phyloP scores from a whole-genome alignment of 2,113 vertebrate species.

The Tympanuchus pallidicinctus region DNA sequence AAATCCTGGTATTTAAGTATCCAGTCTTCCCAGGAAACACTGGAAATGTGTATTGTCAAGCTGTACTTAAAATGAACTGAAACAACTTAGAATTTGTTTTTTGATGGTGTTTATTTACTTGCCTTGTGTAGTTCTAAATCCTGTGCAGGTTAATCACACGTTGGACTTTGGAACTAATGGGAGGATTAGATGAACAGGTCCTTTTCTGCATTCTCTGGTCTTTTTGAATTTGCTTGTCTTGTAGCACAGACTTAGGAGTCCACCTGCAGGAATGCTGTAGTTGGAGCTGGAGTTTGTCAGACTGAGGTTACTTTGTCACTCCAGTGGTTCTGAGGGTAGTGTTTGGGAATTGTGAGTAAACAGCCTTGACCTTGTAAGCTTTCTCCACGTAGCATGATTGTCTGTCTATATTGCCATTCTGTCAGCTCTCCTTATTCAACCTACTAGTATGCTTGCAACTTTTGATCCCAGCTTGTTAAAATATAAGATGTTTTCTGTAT shows the following conservation, averaged over 20 bases:
- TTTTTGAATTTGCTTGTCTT: neutral
- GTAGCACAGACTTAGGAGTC: neutral
- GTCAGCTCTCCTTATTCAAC: neutral
- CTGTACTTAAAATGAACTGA: neutral
- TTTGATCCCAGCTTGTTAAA: neutral
- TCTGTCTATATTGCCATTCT: too few relatives aligned
- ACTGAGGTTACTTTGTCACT: neutral
- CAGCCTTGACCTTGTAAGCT: neutral
- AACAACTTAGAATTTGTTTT: neutral
- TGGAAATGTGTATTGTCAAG: neutral
- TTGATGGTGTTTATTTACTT: neutral
- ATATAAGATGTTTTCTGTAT: neutral
- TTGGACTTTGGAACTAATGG: neutral
- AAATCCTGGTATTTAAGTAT: neutral
- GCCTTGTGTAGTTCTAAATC: neutral
- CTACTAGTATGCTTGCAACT: neutral
- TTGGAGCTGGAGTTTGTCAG: neutral
- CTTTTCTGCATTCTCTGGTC: rapidly evolving
- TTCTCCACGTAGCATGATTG: neutral
- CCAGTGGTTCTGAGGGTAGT: neutral
- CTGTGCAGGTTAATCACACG: neutral
- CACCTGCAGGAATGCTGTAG: rapidly evolving
- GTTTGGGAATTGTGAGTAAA: neutral
- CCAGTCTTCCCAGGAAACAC: neutral
- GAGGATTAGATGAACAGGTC: neutral